Base-by-base conservation (phyloP, 92 coral and sea anemone species). In the Siderastrea radians region DNA sequence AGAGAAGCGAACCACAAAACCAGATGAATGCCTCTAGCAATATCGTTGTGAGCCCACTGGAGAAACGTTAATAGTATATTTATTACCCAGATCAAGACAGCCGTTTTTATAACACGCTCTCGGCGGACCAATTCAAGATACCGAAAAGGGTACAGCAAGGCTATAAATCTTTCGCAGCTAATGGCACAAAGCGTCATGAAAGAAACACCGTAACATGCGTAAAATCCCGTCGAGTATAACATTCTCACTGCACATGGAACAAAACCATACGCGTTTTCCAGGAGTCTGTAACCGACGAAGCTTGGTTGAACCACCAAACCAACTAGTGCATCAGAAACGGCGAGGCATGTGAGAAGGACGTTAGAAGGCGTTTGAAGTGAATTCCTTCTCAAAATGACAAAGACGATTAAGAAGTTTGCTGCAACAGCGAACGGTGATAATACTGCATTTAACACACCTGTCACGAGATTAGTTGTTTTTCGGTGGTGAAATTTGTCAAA, bases 171-270 rank as follows among this genome's bases (percentile, higher is more conserved):
- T 64, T 96, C 99, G 68, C 91, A 90, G 80, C 99, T 93, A 8
- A 96, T 94, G 47, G 95, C 90, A 62, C 94, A 88, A 11, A 96
- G 55, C 7, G 98, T 93, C 95, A 86, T 92, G 77, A 94, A 94
- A 7, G 99, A 96, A 10, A 96, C 92, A 3, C 96, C 98, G 44
- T 95, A 95, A 49, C 93, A 95, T 15, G 85, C 84, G 77, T 87
- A 95, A 45, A 95, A 95, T 5, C 94, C 91, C 1, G 89, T 95
- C 7, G 96, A 90, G 78, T 90, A 93, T 3, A 90, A 57, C 88
- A 90, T 80, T 77, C 95, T 84, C 10, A 95, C 66, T 7, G 80
- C 52, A 67, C 98, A 95, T 2, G 96, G 92, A 44, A 95, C 96
- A 49, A 90, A 90, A 1, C 87, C 80, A 49, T 68, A 38, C 43